Conservation (phyloP, 2,888 invertebrate genomes). For the Mantis religiosa region DNA sequence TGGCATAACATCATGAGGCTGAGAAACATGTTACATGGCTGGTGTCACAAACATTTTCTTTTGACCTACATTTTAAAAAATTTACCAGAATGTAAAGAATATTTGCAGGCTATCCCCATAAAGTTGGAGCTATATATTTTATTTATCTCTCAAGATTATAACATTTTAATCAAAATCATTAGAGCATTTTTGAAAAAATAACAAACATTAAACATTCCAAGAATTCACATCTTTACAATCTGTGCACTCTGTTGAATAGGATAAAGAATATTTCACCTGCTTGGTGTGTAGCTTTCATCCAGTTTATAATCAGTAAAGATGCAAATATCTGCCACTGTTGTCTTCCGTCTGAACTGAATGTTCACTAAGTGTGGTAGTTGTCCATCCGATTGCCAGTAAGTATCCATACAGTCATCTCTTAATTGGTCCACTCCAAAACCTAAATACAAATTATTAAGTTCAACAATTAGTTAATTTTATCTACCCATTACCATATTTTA, state of each 20-base stretch:
- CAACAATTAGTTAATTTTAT: too few species aligned
- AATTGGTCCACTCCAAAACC: constrained; percentile 98
- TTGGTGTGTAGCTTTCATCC: constrained; percentile 98
- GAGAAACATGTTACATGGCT: too few species aligned
- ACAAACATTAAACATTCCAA: neutral
- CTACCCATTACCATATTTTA: too few species aligned
- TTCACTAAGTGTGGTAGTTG: constrained; percentile 96
- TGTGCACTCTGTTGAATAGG: neutral
- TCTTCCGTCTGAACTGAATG: constrained; percentile 92
- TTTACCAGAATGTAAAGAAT: too few species aligned
- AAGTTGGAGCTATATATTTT: too few species aligned
- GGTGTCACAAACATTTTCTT: too few species aligned
- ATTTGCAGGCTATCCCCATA: neutral
- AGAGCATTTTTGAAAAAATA: neutral
- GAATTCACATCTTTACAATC: neutral
- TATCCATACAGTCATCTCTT: constrained; percentile 91
- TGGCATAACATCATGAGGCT: too few species aligned
- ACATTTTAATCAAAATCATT: too few species aligned
- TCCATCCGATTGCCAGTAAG: constrained; percentile 99
- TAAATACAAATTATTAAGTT: constrained; percentile 40
- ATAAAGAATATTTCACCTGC: constrained; percentile 49
- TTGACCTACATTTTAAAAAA: too few species aligned
- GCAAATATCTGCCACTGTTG: constrained; percentile 90
- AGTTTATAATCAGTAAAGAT: constrained; percentile 97
- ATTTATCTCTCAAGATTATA: neutral